Base-by-base conservation (phyloP, 2,797 vertebrate species). In the Xyrichtys novacula region DNA sequence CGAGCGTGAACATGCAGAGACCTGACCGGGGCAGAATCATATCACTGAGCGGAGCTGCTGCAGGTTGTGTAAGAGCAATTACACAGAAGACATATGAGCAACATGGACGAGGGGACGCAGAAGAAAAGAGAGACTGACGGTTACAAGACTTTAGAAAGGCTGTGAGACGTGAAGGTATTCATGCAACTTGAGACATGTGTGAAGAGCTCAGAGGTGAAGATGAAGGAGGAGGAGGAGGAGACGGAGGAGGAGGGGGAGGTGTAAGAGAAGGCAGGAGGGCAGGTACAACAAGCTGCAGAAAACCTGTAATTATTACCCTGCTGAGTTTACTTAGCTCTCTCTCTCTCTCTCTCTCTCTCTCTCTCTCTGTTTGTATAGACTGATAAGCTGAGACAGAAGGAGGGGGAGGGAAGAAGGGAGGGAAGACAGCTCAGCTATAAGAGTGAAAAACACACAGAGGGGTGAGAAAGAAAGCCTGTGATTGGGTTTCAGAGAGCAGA, bases 281-380 rank as follows among this genome's bases (percentile, higher is more conserved):
- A 79, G 82, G 78, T 81, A 83, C 29, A 36, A 53, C 67, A 47
- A 38, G 58, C 46, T 59, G 63, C 7, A 49, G 70, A 15, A 71
- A 78, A 71, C 76, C 72, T 84, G 65, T 67, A 81, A 85, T 85
- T 84, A 81, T 60, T 74, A 66, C 28, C n/a, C 56, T 66, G 52
- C 66, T 0, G 43, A 69, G 85, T 82, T 84, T 75, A 77, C 54
- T 72, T 76, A 63, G 29, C 40, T 42, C 48, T 31, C 69, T 36
- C 49, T 48, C 52, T 25, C 43, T 52, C 48, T 53, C 17, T 59
- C 29, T 47, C 23, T 14, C 15, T 19, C 60, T 20, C 40, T 9
- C 43, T 9, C 15, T 46, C 40, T 38, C 10, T 71, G 74, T 78
- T 80, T 85, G 72, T 38, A 66, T 70, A 68, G 68, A 74, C 71